Evolutionary conservation across 2,888 invertebrate genomes (phyloP).

Genomic region (Euspilapteryx auroguttella): DNA sequence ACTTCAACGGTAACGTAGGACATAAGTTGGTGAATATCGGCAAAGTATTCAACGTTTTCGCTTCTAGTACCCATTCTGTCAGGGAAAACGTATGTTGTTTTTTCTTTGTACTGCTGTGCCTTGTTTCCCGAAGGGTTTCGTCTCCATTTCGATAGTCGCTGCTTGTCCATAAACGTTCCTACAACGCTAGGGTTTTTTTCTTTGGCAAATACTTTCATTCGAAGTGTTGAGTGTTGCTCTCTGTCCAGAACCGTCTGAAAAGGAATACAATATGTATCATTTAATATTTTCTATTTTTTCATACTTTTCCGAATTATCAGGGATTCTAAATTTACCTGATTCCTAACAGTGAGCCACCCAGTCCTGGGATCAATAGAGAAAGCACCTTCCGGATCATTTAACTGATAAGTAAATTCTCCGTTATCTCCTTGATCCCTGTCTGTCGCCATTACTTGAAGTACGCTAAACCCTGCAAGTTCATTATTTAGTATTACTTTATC

Average conservation of each 20-base stretch:
- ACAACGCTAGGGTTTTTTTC: conserved; percentile 75
- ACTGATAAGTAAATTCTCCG: conserved; percentile 78
- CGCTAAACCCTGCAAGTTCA: conserved; percentile 48
- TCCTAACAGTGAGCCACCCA: conserved; percentile 85
- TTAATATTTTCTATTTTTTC: neutral
- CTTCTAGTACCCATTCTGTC: conserved; percentile 37
- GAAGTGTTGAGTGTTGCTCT: conserved; percentile 71
- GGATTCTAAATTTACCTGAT: conserved; percentile 40
- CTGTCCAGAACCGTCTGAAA: conserved; percentile 74
- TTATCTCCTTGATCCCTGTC: conserved; percentile 87
- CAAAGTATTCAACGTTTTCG: conserved; percentile 43
- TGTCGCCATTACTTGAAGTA: conserved; percentile 69
- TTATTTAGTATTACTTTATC: too few species aligned
- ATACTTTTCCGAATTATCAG: neutral
- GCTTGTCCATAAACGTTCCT: conserved; percentile 42
- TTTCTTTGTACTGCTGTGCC: conserved; percentile 22
- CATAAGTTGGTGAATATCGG: conserved; percentile 37
- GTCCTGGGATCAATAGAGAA: conserved; percentile 78
- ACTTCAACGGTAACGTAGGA: conserved; percentile 76
- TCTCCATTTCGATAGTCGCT: conserved; percentile 39
- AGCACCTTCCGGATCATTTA: conserved; percentile 74
- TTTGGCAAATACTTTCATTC: conserved; percentile 76
- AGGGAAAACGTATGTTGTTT: conserved; percentile 49
- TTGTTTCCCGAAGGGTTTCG: conserved; percentile 23
- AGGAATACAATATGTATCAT: conserved; percentile 1